Evolutionary conservation across 2,113 vertebrate genomes (phyloP).

Genomic region (Canis aureus): DNA sequence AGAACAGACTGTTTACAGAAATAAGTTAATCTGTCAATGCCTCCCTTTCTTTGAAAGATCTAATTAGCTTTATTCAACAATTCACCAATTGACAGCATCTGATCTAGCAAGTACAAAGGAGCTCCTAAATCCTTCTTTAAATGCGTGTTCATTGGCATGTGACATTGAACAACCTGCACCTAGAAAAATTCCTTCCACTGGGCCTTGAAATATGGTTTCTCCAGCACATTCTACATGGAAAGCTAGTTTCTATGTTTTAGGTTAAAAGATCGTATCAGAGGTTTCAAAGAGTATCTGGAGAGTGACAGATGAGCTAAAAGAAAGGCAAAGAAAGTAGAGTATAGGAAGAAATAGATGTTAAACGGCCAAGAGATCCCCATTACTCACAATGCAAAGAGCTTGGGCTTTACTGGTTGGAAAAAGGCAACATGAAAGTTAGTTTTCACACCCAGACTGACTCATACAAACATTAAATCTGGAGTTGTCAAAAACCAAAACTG

Average conservation of each 20-base stretch:
- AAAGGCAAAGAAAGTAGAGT: background rate
- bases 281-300: conserved; percentile 15
- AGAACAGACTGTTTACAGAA: background rate
- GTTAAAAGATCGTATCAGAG: background rate
- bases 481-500: conserved; percentile 10
- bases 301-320: background rate
- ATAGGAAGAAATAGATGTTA: background rate
- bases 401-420: conserved; percentile 17
- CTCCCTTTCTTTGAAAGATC: background rate
- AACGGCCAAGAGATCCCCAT: background rate
- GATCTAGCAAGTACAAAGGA: background rate
- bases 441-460: conserved; percentile 47
- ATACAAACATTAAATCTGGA: background rate
- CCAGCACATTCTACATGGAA: background rate
- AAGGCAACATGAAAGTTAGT: conserved; percentile 10
- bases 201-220: background rate
- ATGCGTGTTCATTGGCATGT: background rate
- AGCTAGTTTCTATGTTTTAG: conserved; percentile 20
- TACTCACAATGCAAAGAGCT: background rate
- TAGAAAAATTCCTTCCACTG: background rate
- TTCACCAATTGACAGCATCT: background rate
- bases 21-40: background rate
- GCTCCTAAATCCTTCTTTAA: background rate
- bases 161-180: background rate
- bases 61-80: background rate